phyloP scores from a whole-genome alignment of 2,797 vertebrate genomes.

The Serranus cabrilla region DNA sequence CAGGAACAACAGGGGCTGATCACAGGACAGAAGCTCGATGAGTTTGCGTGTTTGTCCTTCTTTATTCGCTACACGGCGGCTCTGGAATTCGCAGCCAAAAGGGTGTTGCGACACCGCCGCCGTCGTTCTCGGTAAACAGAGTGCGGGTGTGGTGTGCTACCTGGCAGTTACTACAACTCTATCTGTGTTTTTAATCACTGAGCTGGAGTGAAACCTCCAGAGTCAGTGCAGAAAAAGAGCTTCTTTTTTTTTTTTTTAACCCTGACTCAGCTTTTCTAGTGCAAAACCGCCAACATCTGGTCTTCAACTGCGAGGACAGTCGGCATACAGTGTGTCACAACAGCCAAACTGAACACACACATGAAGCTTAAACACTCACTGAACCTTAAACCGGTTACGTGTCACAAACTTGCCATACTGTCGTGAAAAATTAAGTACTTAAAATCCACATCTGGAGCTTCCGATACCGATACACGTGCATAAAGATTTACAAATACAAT shows the following conservation, averaged over 20 bases:
- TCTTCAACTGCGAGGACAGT: slow-evolving; percentile 44
- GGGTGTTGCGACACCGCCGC: slow-evolving; percentile 35
- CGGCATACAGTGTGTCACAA: slow-evolving; percentile 32
- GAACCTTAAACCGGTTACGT: slow-evolving; percentile 20
- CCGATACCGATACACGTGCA: slow-evolving; percentile 67
- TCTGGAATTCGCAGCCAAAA: slow-evolving; percentile 35
- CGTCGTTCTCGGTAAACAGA: slow-evolving; percentile 60
- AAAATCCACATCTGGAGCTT: slow-evolving; percentile 59
- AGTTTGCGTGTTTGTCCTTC: slow-evolving; percentile 19
- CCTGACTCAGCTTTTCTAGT: slow-evolving; percentile 61
- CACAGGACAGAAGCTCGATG: slow-evolving; percentile 55
- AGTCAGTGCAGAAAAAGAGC: slow-evolving; percentile 30
- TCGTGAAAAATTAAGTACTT: slow-evolving; percentile 56
- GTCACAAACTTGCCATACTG: slow-evolving; percentile 59
- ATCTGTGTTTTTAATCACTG: slow-evolving; percentile 37
- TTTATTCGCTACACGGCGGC: slow-evolving; percentile 10
- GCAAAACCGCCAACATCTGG: slow-evolving; percentile 70
- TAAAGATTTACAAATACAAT: slow-evolving; percentile 70
- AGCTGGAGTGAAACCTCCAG: slow-evolving; percentile 38
- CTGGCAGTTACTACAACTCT: slow-evolving; percentile 50
- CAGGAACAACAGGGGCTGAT: slow-evolving; percentile 26
- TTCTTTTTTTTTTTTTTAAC: slow-evolving; percentile 16
- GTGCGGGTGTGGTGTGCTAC: slow-evolving; percentile 54
- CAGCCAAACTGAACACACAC: slow-evolving; percentile 44
- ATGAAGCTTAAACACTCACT: slow-evolving; percentile 41